Evolutionary conservation across 2,797 vertebrate species (phyloP).

Genomic region (Danio jaintianensis): DNA sequence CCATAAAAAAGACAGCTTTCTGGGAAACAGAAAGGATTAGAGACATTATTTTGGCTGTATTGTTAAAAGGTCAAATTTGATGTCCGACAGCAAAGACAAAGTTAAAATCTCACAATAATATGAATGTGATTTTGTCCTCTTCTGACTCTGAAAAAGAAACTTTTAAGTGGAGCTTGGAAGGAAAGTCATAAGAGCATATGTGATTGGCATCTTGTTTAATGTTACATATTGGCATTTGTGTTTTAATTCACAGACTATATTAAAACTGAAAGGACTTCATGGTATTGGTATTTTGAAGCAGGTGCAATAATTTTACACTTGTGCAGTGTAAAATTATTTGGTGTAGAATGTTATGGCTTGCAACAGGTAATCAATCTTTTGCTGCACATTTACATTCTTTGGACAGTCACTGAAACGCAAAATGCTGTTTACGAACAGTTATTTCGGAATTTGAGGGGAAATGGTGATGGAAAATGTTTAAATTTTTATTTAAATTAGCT

Average conservation of each 20-base stretch:
- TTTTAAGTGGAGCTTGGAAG: slow-evolving; percentile 4
- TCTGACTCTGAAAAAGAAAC: slow-evolving; percentile 3
- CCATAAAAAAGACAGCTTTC: slow-evolving; percentile 12
- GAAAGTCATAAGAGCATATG: slow-evolving; percentile 1
- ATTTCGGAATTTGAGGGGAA: no score
- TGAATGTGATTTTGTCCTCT: slow-evolving; percentile 19
- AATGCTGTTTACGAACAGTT: no score
- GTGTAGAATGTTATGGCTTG: no score
- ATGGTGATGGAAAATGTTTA: no score
- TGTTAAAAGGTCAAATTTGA: slow-evolving; percentile 2
- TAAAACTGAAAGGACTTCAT: neutral
- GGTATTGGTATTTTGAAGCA: no score
- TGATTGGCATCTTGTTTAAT: neutral
- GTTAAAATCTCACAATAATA: neutral
- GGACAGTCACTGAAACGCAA: no score
- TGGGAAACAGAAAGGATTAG: slow-evolving; percentile 6
- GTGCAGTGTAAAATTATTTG: no score
- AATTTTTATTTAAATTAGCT: no score
- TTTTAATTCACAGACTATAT: neutral
- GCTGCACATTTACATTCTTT: no score
- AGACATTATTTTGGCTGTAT: neutral
- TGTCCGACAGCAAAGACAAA: slow-evolving; percentile 1
- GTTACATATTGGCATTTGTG: neutral
- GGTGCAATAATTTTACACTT: no score
- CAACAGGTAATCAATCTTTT: no score